These are phyloP conservation scores for Caenorhabditis sulstoni DNA, from an alignment of 2,888 invertebrate species.

Conservation along the genomic window DNA sequence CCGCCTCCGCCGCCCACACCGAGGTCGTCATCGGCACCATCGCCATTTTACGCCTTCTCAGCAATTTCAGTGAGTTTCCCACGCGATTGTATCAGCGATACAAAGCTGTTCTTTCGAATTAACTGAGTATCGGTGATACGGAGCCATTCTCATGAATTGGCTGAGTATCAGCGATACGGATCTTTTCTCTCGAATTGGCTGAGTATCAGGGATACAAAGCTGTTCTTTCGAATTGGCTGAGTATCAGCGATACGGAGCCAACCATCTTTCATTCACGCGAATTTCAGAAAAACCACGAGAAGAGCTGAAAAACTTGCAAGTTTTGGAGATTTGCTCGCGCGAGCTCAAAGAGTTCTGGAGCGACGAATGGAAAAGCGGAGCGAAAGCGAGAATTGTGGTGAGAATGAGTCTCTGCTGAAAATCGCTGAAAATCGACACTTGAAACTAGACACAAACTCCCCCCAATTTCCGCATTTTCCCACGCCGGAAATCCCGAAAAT, in stretches of 20 bases:
- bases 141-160: too few species aligned
- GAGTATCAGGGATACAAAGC: too few species aligned
- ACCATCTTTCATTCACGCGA: too few species aligned
- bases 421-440: background rate
- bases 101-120: too few species aligned
- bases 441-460: too few species aligned
- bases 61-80: conserved; percentile 66
- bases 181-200: too few species aligned
- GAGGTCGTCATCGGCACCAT: conserved; percentile 65
- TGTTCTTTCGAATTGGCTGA: too few species aligned
- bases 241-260: background rate
- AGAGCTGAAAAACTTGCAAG: conserved; percentile 65
- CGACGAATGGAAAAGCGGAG: conserved; percentile 52
- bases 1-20: conserved; percentile 41
- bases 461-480: conserved; percentile 4
- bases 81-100: background rate
- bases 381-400: conserved; percentile 50
- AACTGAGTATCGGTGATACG: too few species aligned
- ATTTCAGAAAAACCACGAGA: conserved; percentile 76
- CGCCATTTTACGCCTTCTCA: conserved; percentile 64
- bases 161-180: too few species aligned
- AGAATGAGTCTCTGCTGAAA: conserved; percentile 22
- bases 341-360: conserved; percentile 56
- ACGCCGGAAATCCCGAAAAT: background rate
- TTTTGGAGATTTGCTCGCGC: conserved; percentile 71